A percentile compares a stretch with the other conserved stretches of the same genome.
phyloP scores from a whole-genome alignment of 1,140 invertebrate genomes.

The Nymphalis io region DNA sequence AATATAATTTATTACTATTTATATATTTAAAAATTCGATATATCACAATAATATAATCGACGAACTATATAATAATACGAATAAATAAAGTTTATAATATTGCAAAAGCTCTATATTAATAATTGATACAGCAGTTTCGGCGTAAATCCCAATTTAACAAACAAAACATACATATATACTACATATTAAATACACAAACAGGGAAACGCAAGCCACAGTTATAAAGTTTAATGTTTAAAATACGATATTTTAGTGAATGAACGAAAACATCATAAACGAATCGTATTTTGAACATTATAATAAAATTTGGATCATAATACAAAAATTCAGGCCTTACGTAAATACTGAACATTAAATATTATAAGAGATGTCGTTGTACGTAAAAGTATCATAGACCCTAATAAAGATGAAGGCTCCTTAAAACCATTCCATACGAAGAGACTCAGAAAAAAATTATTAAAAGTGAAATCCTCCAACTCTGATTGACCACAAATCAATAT shows the following conservation, averaged over 20 bases:
- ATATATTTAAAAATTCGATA: too few species aligned
- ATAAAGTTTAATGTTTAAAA: conserved; percentile 30
- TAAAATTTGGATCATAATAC: conserved; percentile 29
- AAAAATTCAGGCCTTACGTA: conserved; percentile 15
- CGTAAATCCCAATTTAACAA: too few species aligned
- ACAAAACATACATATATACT: too few species aligned
- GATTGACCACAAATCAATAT: conserved; percentile 81
- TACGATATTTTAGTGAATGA: conserved; percentile 34
- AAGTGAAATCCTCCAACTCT: conserved; percentile 78
- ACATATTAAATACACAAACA: conserved; percentile 5
- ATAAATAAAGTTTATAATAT: too few species aligned
- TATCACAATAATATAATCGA: too few species aligned
- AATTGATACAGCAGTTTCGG: too few species aligned
- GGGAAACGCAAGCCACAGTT: conserved; percentile 1
- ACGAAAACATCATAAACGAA: conserved; percentile 31
- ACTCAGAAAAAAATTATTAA: conserved; percentile 73
- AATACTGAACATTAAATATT: conserved; percentile 27
- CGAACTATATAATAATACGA: too few species aligned
- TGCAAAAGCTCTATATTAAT: too few species aligned
- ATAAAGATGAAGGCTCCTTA: conserved; percentile 62
- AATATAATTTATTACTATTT: too few species aligned
- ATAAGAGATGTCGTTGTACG: conserved; percentile 48
- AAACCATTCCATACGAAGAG: conserved; percentile 54
- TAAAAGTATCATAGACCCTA: conserved; percentile 52
- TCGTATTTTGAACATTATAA: conserved; percentile 32